Base-by-base conservation (phyloP, 2,113 vertebrate genomes). In the Dunckerocampus dactyliophorus region DNA sequence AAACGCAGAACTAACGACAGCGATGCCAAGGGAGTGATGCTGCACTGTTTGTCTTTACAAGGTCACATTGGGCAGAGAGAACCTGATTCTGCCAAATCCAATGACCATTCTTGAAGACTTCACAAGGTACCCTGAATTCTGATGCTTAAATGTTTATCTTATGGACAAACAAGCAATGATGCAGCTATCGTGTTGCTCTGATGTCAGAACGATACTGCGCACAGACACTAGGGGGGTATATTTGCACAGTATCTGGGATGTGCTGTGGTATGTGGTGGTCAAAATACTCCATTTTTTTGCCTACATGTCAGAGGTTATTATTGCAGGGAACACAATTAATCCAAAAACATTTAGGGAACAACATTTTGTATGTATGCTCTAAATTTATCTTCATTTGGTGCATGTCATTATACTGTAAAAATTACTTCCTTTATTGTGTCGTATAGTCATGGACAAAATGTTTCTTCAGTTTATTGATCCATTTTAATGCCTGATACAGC, bases 1-100 rank as follows among this genome's bases (percentile, higher is more conserved):
- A 71, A 17, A 50, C 61, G 20, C 63, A 66, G 20, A 67, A 67
- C 56, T 85, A 63, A 69, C 55, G 19, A 43, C 50, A 1, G 15
- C 48, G 7, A 34, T 14, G 42, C 47, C 13, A 34, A n/a, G 57
- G 19, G 51, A 65, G 47, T 20, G 43, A 56, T 62, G 42, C 58
- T n/a, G 47, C 19, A 42, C 21, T 51, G 11, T 46, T 74, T 50
- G 13, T 34, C 43, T 10, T 24, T 20, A 39, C 46, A 16, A 31
- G 42, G 45, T 7, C 11, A 8, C 28, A 24, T 57, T 31, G 39
- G 39, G 17, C 10, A 20, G n/a, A 37, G 24, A 16, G 47, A 6
- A 19, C 47, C 39, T 9, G n/a, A 47, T 47, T 16, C 47, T 19
- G 47, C n/a, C 46, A 53, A 1, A 31, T 31, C 21, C 12, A 2